Evolutionary conservation across 2,888 invertebrate species (phyloP).

Genomic region (Bimastos eiseni): DNA sequence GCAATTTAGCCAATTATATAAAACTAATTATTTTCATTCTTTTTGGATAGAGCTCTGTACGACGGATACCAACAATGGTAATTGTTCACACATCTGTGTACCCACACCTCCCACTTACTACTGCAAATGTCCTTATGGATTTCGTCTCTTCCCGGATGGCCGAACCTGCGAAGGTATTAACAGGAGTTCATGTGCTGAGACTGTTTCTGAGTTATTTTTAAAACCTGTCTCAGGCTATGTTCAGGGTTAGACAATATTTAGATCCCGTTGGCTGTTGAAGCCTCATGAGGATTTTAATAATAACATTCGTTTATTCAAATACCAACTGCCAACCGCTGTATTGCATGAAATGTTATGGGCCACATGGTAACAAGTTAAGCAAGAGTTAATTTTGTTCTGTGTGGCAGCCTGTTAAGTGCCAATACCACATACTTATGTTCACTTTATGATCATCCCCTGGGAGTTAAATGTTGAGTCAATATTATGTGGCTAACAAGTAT

Average conservation of each 20-base stretch:
- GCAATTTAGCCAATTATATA: not conserved
- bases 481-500: no score
- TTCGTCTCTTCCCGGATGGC: not conserved
- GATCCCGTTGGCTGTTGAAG: not conserved
- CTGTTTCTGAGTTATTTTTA: not conserved
- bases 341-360: no score
- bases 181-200: not conserved
- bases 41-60: not conserved
- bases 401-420: no score
- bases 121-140: not conserved
- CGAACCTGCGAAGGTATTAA: not conserved
- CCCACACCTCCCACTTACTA: not conserved
- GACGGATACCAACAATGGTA: not conserved
- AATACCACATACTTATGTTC: no score
- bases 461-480: no score
- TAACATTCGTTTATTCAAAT: no score
- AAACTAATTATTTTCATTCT: not conserved
- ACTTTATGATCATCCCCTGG: no score
- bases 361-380: no score
- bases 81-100: conserved; percentile 6
- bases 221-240: not conserved
- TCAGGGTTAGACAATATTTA: not conserved
- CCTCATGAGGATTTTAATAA: not conserved
- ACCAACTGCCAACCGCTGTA: no score
- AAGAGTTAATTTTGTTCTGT: no score